These are phyloP conservation scores for Drosophila chauvacae DNA, from an alignment of 1,140 invertebrate genomes.

Conservation along the genomic window DNA sequence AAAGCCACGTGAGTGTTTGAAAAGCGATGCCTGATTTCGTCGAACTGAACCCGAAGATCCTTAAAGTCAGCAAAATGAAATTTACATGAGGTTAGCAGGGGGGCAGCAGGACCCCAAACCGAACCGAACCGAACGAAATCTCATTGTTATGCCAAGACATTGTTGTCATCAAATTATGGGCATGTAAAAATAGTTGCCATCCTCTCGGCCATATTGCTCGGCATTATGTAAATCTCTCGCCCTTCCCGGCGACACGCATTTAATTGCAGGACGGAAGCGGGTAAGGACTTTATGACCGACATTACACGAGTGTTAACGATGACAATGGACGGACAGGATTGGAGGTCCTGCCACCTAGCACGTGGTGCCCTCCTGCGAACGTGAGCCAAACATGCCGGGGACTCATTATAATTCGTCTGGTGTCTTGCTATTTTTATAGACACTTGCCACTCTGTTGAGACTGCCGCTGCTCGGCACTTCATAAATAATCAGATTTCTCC, in stretches of 20 bases:
- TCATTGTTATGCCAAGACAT: conserved; percentile 57
- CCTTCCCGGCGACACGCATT: conserved; percentile 35
- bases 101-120: neutral
- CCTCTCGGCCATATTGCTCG: conserved; percentile 47
- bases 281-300: conserved; percentile 40
- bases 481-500: conserved; percentile 53
- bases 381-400: conserved; percentile 16
- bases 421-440: conserved; percentile 65
- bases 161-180: conserved; percentile 58
- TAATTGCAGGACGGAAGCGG: conserved; percentile 38
- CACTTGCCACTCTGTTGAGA: conserved; percentile 48
- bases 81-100: conserved; percentile 40
- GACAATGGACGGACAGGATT: conserved; percentile 47
- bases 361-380: conserved; percentile 27
- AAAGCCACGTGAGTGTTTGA: neutral
- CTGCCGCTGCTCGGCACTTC: conserved; percentile 27
- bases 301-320: conserved; percentile 55
- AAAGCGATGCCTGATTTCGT: conserved; percentile 2
- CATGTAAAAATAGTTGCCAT: conserved; percentile 63
- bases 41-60: conserved; percentile 17
- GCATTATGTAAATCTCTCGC: conserved; percentile 50
- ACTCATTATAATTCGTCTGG: conserved; percentile 71
- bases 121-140: conserved; percentile 4
- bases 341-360: conserved; percentile 31
- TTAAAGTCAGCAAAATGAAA: conserved; percentile 48